phyloP scores from a whole-genome alignment of 2,113 vertebrate genomes.

The Dermatemys mawii region DNA sequence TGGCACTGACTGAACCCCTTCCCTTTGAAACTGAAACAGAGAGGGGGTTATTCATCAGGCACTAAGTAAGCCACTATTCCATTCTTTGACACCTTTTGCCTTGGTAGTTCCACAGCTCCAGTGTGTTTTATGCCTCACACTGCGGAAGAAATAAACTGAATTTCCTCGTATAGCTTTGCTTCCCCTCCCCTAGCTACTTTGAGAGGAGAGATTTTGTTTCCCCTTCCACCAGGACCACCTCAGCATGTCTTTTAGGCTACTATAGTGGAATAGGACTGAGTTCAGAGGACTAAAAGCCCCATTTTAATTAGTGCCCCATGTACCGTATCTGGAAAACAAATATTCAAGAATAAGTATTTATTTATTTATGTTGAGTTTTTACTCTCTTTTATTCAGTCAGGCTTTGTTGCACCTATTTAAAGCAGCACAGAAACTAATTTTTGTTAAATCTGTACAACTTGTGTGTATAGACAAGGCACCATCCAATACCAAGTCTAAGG shows the following conservation, averaged over 20 bases:
- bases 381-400: fast-evolving
- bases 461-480: background rate
- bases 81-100: background rate
- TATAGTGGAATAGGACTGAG: background rate
- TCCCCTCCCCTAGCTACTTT: background rate
- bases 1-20: no score
- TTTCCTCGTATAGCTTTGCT: background rate
- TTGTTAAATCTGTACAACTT: background rate
- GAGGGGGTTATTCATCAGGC: no score
- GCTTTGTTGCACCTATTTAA: background rate
- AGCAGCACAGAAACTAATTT: background rate
- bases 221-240: background rate
- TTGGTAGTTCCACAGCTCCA: background rate
- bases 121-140: background rate
- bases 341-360: background rate
- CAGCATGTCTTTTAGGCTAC: background rate
- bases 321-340: background rate
- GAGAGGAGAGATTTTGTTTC: background rate
- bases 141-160: background rate
- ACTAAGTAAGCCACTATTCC: no score
- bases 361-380: fast-evolving
- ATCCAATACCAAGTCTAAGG: background rate
- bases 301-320: background rate
- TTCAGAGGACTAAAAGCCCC: background rate
- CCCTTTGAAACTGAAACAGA: no score